Base-by-base conservation (phyloP, 92 coral and sea anemone genomes). In the Heliopora coerulea region DNA sequence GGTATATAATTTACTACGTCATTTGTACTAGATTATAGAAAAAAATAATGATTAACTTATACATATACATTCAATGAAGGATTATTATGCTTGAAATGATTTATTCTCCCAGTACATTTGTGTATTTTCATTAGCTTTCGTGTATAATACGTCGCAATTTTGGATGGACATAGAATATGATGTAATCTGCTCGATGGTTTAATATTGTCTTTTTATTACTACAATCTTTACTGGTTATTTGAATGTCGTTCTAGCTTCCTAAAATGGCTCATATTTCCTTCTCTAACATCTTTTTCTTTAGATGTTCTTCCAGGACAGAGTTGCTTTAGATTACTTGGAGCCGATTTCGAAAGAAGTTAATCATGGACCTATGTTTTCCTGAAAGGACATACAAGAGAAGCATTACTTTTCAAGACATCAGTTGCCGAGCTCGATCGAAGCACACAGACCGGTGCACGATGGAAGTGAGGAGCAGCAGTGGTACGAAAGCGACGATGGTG, bases 291-390 rank as follows among this genome's bases (percentile, higher is more conserved):
- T n/a, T n/a, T n/a, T n/a, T n/a, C 8, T 26, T 10, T 56, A 81
- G 85, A 74, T 54, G 65, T 73, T 30, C 85, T 81, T 44, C 81
- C 81, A 15, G 85, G 81, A 9, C 57, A 54, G 15, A 81, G 85
- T 23, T 49, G 74, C 18, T 81, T 81, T 50, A 69, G 85, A 39
- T 23, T 49, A 39, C 54, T 50, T 31, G 37, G 37, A 34, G 15
- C 13, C 61, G 2, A 50, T 81, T 62, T 28, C 31, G 10, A 6
- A 56, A 0, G 6, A 23, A 32, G 19, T 74, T 34, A 56, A 41
- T 29, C 0, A 18, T 14, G 70, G 54, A 18, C 28, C 29, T 6
- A 63, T 0, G 52, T 63, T 37, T 40, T 27, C 49, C 23, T 63
- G 29, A 37, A 8, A 19, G 3, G 25, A 15, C n/a, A 11, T 6